Evolutionary conservation across 1,140 invertebrate species (phyloP), one percentile per base, ranked within the genome.

Genomic region (Drosophila arawakana): DNA sequence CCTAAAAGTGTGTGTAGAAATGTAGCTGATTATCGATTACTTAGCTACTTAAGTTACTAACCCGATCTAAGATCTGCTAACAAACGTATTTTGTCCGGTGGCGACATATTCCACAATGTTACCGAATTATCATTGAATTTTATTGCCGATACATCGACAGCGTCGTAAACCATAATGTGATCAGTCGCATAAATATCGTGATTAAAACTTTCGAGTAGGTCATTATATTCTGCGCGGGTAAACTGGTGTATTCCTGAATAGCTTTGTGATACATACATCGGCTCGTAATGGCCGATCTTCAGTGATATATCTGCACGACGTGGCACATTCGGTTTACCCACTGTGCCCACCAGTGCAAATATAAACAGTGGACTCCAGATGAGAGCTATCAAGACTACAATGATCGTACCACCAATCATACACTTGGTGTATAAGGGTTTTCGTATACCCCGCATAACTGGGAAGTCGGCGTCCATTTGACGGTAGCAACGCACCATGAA

Each of bases 361-460:
- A 99, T 94, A 3, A 99, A 95, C 4, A 99, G 92, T 1, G 98
- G 98, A 93, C 98, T 99, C 98, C 98, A 99, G 74, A 99, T 98
- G 34, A 99, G 95, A 8, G 96, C 96, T 69, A 99, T 97, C 66
- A 99, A 96, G 39, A 97, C 91, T 2, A 98, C 94, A 3, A 99
- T 94, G 11, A 97, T 95, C 30, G 95, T 95, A 10, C 98, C 98
- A 30, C 98, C 98, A 66, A 98, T 94, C n/a, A 98, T 91, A 90
- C 99, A 99, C 93, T 99, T 99, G 13, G 95, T 94, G 7, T 96
- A 92, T 39, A 96, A 94, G 4, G 94, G 94, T 79, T 98, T 97
- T 76, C 96, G 96, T 9, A 95, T 93, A 1, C 97, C 98, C 46
- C 98, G 94, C 3, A 96, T 95, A 75, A 97, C 97, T 0, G 98